phyloP scores from a whole-genome alignment of 2,888 invertebrate species.

The Bombylius major region DNA sequence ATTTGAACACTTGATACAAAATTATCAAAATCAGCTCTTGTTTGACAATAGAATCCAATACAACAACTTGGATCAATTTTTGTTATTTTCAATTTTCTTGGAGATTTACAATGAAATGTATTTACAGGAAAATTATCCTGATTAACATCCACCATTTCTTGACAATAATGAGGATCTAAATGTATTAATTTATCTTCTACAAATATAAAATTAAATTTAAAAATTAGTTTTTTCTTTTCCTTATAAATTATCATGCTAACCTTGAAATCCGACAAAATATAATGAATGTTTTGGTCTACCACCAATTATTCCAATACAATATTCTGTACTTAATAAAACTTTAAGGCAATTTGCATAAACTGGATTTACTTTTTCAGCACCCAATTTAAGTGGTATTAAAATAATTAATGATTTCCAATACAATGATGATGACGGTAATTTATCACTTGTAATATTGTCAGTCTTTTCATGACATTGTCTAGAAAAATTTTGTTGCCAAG shows the following conservation, averaged over 20 bases:
- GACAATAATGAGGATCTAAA: slow-evolving; percentile 89
- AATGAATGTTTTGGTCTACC: slow-evolving; percentile 86
- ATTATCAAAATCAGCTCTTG: slow-evolving; percentile 61
- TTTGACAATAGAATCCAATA: slow-evolving; percentile 75
- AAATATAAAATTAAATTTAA: slow-evolving; percentile 11
- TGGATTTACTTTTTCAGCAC: slow-evolving; percentile 74
- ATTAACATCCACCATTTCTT: slow-evolving; percentile 78
- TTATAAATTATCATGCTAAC: slow-evolving; percentile 23
- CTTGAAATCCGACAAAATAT: slow-evolving; percentile 87
- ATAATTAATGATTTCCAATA: slow-evolving; percentile 68
- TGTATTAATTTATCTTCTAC: slow-evolving; percentile 82
- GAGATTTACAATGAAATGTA: slow-evolving; percentile 76
- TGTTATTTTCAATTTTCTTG: slow-evolving; percentile 67
- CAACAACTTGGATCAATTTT: slow-evolving; percentile 92
- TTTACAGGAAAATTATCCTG: slow-evolving; percentile 62
- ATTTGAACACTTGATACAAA: slow-evolving; percentile 58
- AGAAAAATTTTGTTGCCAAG: slow-evolving; percentile 25
- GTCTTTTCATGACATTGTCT: not conserved
- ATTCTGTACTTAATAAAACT: slow-evolving; percentile 62
- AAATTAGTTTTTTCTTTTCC: not conserved
- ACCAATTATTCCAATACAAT: slow-evolving; percentile 84
- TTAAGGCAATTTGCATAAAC: slow-evolving; percentile 75
- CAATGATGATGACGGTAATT: not conserved
- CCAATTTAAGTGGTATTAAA: slow-evolving; percentile 73
- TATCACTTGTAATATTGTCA: not conserved